Percentiles rank a stretch among this genome's conserved stretches.
Evolutionary conservation across 2,113 vertebrate genomes (phyloP).

Genomic region (Vicugna pacos): DNA sequence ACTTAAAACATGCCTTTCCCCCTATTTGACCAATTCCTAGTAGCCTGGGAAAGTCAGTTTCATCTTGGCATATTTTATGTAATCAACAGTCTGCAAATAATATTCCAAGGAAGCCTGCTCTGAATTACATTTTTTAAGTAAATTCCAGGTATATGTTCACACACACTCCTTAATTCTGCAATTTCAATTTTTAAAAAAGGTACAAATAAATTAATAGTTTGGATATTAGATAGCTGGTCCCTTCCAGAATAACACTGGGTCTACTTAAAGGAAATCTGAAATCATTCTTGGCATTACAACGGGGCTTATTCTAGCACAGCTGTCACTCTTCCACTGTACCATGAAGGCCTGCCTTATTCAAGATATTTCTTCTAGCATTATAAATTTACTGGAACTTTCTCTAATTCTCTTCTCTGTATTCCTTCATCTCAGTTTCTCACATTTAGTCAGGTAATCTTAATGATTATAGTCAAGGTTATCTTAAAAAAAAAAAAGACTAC

Average conservation of each 20-base stretch:
- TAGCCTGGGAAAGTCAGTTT: background rate
- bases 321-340: background rate
- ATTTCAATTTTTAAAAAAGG: background rate
- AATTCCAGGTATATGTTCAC: background rate
- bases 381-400: background rate
- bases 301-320: background rate
- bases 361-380: background rate
- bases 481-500: background rate
- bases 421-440: background rate
- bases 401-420: background rate
- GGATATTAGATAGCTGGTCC: background rate
- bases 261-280: background rate
- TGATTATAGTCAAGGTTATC: background rate
- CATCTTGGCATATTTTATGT: background rate
- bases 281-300: background rate
- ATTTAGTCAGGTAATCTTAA: constrained; percentile 1
- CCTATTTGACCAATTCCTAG: background rate
- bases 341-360: background rate
- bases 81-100: background rate
- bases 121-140: background rate
- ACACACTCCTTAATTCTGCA: background rate
- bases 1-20: background rate
- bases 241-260: background rate
- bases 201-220: background rate
- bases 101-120: background rate